Conservation (phyloP, 1,140 invertebrate species). For the Drosophila azteca region DNA sequence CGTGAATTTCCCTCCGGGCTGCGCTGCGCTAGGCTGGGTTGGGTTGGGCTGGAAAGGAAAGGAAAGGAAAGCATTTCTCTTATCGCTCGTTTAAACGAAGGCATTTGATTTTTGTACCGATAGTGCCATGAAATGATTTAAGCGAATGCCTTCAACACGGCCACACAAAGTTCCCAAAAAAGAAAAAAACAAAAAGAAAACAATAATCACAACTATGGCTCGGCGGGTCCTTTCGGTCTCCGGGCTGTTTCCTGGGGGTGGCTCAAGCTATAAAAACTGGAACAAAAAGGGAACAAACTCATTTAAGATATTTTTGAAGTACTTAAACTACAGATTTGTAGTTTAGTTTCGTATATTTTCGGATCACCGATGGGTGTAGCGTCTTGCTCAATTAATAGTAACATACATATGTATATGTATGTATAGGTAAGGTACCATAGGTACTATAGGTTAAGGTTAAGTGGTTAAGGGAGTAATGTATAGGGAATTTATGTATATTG, state of each 20-base stretch:
- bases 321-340: slow-evolving; percentile 59
- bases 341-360: too few relatives aligned
- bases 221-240: neutral
- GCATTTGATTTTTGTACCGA: slow-evolving; percentile 80
- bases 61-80: slow-evolving; percentile 29
- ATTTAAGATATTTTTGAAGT: slow-evolving; percentile 79
- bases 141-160: slow-evolving; percentile 45
- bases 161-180: slow-evolving; percentile 6
- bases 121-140: slow-evolving; percentile 79
- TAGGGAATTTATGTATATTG: too few relatives aligned
- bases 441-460: too few relatives aligned
- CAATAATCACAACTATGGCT: slow-evolving; percentile 68
- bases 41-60: slow-evolving; percentile 16
- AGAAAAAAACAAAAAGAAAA: slow-evolving; percentile 47
- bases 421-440: too few relatives aligned
- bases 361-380: too few relatives aligned
- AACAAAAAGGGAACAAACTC: slow-evolving; percentile 72
- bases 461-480: too few relatives aligned
- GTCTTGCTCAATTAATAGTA: too few relatives aligned
- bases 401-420: too few relatives aligned
- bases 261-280: slow-evolving; percentile 52
- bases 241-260: neutral
- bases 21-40: slow-evolving; percentile 19
- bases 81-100: slow-evolving; percentile 81
- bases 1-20: slow-evolving; percentile 60